A percentile compares a stretch with the other conserved stretches of the same genome.
Evolutionary conservation across 2,113 vertebrate species (phyloP).

Genomic region (Octodon degus): DNA sequence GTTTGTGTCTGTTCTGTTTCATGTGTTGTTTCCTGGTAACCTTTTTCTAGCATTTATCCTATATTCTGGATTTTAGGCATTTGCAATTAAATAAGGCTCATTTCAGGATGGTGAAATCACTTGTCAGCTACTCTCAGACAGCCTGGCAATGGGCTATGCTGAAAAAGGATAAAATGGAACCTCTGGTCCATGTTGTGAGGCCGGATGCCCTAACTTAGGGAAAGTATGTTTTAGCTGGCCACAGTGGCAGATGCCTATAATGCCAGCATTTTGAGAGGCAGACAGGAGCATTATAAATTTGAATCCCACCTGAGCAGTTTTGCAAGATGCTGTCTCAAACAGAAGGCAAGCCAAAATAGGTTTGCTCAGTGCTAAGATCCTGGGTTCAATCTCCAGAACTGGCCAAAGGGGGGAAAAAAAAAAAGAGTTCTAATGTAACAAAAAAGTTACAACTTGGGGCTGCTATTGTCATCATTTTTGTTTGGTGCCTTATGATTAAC

Average conservation of each 20-base stretch:
- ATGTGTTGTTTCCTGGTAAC: not conserved
- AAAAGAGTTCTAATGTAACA: not conserved
- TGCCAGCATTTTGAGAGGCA: not conserved
- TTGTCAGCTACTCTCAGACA: not conserved
- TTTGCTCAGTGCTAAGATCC: not conserved
- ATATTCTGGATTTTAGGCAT: not conserved
- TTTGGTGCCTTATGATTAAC: not conserved
- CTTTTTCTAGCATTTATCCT: not conserved
- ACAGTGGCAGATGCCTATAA: not conserved
- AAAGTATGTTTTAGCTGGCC: not conserved
- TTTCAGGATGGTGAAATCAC: not conserved
- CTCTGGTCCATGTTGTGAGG: not conserved
- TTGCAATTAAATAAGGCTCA: slow-evolving; percentile 43
- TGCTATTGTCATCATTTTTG: not conserved
- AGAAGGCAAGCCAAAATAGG: not conserved
- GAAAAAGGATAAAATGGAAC: slow-evolving; percentile 12
- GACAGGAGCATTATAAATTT: not conserved
- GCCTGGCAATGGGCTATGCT: not conserved
- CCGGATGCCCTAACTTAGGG: not conserved
- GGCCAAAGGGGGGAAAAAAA: not conserved
- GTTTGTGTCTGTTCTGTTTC: not conserved
- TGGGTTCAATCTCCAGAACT: not conserved
- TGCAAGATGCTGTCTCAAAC: not conserved
- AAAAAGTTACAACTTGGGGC: not conserved
- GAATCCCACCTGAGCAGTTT: not conserved